These are phyloP conservation scores for Calephelis virginiensis DNA, from an alignment of 1,140 invertebrate genomes.

Conservation along the genomic window DNA sequence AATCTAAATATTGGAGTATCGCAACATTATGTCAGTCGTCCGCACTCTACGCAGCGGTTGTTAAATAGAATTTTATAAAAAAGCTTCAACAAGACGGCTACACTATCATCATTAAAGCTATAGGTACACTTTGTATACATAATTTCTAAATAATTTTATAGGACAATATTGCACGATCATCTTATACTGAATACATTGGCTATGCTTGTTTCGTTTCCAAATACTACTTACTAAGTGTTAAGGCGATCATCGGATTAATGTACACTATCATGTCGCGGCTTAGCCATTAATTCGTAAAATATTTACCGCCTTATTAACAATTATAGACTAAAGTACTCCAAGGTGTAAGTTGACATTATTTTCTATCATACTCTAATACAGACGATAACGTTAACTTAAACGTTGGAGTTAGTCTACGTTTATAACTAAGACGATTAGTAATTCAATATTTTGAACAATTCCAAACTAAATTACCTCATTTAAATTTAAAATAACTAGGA, in stretches of 20 bases:
- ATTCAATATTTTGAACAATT: no score
- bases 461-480: no score
- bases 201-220: constrained; percentile 9
- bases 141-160: constrained; percentile 68
- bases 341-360: no score
- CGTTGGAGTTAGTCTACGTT: no score
- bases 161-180: constrained; percentile 69
- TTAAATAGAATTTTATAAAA: constrained; percentile 76
- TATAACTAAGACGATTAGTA: no score
- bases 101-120: constrained; percentile 73
- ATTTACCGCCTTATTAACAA: neutral
- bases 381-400: no score
- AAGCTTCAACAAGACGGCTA: constrained; percentile 76
- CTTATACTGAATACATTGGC: constrained; percentile 25
- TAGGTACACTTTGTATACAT: constrained; percentile 68
- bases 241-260: constrained; percentile 4
- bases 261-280: constrained; percentile 1
- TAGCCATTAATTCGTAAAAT: constrained; percentile 2
- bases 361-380: no score
- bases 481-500: no score
- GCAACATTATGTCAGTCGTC: constrained; percentile 70
- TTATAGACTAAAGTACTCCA: neutral
- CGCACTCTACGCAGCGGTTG: constrained; percentile 66
- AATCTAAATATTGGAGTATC: constrained; percentile 72
- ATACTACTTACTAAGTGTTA: neutral